phyloP scores from a whole-genome alignment of 2,113 vertebrate species.

The Stictonetta naevosa region DNA sequence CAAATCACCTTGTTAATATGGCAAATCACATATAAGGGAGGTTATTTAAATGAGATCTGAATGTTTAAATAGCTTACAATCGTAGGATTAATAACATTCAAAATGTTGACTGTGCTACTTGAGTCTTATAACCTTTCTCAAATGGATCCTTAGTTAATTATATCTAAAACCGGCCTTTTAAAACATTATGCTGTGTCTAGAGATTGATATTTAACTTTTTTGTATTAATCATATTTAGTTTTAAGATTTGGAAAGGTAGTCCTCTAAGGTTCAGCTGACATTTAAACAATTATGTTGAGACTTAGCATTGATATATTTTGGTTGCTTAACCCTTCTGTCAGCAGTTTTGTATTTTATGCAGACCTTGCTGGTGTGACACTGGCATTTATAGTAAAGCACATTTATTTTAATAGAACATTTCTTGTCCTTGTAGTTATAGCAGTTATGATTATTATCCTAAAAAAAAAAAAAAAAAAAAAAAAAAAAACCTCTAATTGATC shows the following conservation, averaged over 20 bases:
- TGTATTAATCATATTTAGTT: slow-evolving; percentile 63
- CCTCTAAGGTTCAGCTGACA: slow-evolving; percentile 67
- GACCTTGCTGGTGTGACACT: slow-evolving; percentile 29
- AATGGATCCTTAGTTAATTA: slow-evolving; percentile 66
- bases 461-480: neutral
- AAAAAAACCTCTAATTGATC: neutral
- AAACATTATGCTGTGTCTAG: slow-evolving; percentile 41
- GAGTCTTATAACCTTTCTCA: slow-evolving; percentile 68
- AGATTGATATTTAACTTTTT: slow-evolving; percentile 70
- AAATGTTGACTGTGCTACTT: slow-evolving; percentile 62
- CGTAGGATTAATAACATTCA: slow-evolving; percentile 56
- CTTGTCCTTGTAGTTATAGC: neutral
- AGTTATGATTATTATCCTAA: neutral
- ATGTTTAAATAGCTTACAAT: slow-evolving; percentile 63
- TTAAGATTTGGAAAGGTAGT: slow-evolving; percentile 63
- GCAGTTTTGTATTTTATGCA: slow-evolving; percentile 58
- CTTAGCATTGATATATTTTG: slow-evolving; percentile 56
- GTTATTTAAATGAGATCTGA: slow-evolving; percentile 59
- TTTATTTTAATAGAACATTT: slow-evolving; percentile 30
- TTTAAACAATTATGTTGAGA: slow-evolving; percentile 68
- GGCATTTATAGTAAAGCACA: slow-evolving; percentile 27
- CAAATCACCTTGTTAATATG: slow-evolving; percentile 31
- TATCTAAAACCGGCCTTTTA: slow-evolving; percentile 49
- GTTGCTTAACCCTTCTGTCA: slow-evolving; percentile 67
- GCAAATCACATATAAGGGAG: slow-evolving; percentile 30